phyloP scores from a whole-genome alignment of 2,113 vertebrate genomes.

The Tamias sibiricus region DNA sequence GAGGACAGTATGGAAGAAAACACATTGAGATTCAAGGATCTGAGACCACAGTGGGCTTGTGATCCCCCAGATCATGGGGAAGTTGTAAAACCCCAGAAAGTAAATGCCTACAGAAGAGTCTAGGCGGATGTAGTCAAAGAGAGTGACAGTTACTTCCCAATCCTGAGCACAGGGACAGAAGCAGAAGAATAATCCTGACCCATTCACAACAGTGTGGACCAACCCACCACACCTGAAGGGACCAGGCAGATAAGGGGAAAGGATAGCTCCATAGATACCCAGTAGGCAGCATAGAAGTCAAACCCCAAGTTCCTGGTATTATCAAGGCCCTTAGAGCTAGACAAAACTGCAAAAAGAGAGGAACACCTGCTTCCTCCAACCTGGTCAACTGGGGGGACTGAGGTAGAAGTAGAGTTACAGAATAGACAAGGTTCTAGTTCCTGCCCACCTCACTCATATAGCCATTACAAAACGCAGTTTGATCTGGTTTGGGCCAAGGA shows the following conservation, averaged over 20 bases:
- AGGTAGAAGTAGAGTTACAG: neutral
- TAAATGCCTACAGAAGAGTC: neutral
- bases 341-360: neutral
- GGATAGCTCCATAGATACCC: neutral
- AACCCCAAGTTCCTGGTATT: neutral
- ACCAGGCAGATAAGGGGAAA: neutral
- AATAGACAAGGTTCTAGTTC: neutral
- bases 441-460: neutral
- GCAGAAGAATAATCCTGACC: neutral
- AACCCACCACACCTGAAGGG: neutral
- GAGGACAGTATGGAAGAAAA: neutral
- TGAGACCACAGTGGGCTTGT: neutral
- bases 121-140: neutral
- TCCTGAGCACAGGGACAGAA: neutral
- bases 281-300: neutral
- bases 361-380: neutral
- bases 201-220: neutral
- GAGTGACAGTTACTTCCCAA: neutral
- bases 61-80: neutral
- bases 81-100: neutral
- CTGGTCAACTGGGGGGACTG: neutral
- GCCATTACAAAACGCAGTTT: neutral
- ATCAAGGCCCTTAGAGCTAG: neutral
- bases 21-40: neutral
- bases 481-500: neutral